Evolutionary conservation across 2,888 invertebrate species (phyloP).

Genomic region (Amphipyra berbera): DNA sequence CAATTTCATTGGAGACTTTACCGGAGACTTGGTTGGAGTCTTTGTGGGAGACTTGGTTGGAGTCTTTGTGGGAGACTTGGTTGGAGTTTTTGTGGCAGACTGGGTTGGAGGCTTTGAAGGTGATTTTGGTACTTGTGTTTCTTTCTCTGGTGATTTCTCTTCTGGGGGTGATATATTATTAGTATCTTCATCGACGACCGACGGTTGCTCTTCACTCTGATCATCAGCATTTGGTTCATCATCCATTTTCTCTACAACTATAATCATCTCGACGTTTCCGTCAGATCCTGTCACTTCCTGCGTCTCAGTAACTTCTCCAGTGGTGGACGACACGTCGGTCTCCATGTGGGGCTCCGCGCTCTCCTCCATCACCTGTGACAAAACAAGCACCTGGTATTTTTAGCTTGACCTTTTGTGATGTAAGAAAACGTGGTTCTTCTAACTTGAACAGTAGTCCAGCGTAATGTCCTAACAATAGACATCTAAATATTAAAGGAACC

Average conservation of each 20-base stretch:
- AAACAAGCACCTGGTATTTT: conserved; percentile 71
- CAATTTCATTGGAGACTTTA: conserved; percentile 14
- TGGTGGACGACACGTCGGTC: conserved; percentile 83
- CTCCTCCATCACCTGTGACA: conserved; percentile 83
- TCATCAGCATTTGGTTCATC: conserved; percentile 60
- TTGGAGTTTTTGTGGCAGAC: conserved; percentile 37
- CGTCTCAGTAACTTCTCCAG: conserved; percentile 75
- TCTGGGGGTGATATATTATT: conserved; percentile 14
- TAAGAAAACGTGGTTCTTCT: conserved; percentile 60
- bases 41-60: conserved; percentile 24
- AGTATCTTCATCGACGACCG: conserved; percentile 19
- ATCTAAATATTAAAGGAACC: conserved; percentile 74
- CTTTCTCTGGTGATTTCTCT: conserved; percentile 16
- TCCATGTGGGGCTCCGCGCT: conserved; percentile 81
- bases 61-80: conserved; percentile 5
- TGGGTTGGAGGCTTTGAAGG: conserved; percentile 7
- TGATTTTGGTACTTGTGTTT: conserved; percentile 21
- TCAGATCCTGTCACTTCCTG: conserved; percentile 74
- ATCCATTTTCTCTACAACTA: conserved; percentile 80
- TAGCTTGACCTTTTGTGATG: conserved; percentile 70
- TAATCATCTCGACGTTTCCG: conserved; percentile 77
- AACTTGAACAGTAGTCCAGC: conserved; percentile 49
- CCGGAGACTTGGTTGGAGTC: conserved; percentile 11
- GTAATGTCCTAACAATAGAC: conserved; percentile 66
- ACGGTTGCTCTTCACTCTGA: conserved; percentile 38